Base-by-base conservation (phyloP, 2,797 vertebrate genomes). In the Gephyroberyx darwinii region DNA sequence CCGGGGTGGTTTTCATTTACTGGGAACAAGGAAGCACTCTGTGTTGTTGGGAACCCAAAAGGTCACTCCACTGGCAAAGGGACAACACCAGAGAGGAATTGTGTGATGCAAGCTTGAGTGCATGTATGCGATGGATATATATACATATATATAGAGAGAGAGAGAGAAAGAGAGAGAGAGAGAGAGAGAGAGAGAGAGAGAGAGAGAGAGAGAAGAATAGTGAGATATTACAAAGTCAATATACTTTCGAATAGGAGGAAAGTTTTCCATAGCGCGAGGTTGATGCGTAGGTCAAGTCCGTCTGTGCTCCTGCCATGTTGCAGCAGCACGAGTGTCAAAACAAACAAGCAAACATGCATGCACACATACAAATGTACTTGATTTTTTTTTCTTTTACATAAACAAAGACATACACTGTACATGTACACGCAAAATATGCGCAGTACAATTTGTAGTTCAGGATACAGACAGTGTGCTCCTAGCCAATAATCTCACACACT, bases 11-110 rank as follows among this genome's bases (percentile, higher is more conserved):
- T 59, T 75, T 72, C 37, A 59, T 74, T 86, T 74, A 62, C 41
- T 12, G 43, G 47, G 65, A 82, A 87, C 83, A 80, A 84, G 57
- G 77, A 74, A 77, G 66, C 71, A 43, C 66, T 84, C 30, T 75
- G 78, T 70, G 65, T 50, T 8, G 58, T 48, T 30, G 70, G 66
- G 53, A 60, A 68, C 64, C 70, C 59, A 66, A 58, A 80, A 72
- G 74, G 81, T 71, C 79, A 70, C 17, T 43, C 5, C 48, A 1
- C 20, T 52, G 65, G 58, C 43, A 45, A 3, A 39, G 43, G 64
- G 54, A 75, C 31, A 37, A 30, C 58, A 63, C 66, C 19, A 9
- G 48, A 64, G 22, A 69, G 47, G 59, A 66, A 35, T 47, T 50
- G 47, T 45, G 50, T 58, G 47, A 31, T 2, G 16, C 8, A 65